Percentiles rank a stretch among this genome's conserved stretches.
Conservation (phyloP, 2,888 invertebrate species). For the Creontiades dilutus region DNA sequence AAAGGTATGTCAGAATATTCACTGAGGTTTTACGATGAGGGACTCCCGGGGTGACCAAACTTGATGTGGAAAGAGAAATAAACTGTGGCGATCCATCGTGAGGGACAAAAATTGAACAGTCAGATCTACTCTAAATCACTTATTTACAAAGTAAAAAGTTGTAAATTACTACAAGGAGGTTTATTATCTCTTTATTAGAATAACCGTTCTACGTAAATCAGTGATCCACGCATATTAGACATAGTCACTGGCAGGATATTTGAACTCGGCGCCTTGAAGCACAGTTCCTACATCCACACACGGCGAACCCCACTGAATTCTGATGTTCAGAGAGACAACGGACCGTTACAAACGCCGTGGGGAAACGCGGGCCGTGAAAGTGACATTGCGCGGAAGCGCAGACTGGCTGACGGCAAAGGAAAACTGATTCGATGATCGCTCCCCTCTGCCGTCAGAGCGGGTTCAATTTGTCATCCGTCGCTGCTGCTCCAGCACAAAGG, state of each 20-base stretch:
- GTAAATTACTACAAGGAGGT: no score
- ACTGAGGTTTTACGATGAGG: not conserved
- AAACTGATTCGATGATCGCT: slow-evolving; percentile 8
- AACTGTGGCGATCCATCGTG: not conserved
- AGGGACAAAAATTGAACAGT: no score
- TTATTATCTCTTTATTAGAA: no score
- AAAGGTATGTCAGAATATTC: slow-evolving; percentile 1
- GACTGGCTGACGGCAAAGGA: not conserved
- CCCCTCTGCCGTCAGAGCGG: not conserved
- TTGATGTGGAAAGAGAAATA: not conserved
- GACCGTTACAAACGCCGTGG: not conserved
- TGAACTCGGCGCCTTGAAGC: no score
- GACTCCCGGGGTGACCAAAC: not conserved
- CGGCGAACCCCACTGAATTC: no score
- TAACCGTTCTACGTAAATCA: no score
- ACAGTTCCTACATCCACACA: no score
- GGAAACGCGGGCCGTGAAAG: not conserved
- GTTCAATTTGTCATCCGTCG: slow-evolving; percentile 16
- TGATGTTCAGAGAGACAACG: no score
- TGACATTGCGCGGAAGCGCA: not conserved
- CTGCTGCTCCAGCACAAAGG: slow-evolving; percentile 21
- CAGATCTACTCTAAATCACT: no score
- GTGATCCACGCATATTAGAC: no score
- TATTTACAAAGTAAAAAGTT: no score
- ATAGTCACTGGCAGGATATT: no score